Base-by-base conservation (phyloP, 2,888 invertebrate genomes). In the Rhorus exstirpatorius region DNA sequence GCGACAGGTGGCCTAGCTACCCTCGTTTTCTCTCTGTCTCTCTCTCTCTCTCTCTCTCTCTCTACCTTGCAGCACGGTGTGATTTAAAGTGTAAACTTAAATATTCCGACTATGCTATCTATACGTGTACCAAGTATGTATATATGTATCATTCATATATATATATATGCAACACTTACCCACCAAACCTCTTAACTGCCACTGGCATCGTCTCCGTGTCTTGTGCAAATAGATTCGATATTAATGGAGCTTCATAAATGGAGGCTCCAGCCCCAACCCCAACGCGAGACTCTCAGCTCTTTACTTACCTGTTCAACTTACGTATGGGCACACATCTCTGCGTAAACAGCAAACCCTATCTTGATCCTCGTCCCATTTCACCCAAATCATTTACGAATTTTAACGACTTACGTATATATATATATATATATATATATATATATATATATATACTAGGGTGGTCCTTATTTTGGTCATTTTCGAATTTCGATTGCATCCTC, bases 81-180 rank as follows among this genome's bases (percentile, higher is more conserved):
- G 89, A 90, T 90, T 90, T 87, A 88, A 90, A 90, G 89, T 88
- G 90, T 89, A 90, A 90, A 90, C 88, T 90, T 88, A 89, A 90
- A 90, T 90, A 90, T 90, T 89, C 88, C 87, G 86, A 85, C 86
- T 85, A 76, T 24, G 46, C 12, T 63, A 44, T 63, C 3, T 21
- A 46, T 46, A 63, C 26, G 10, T 21, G 21, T 65, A 12, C 19
- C 3, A n/a, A 14, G 60, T 10, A 14, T 38, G 35, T 44, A 19
- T 53, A 7, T 75, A 44, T 35, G 21, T 51, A 35, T 55, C n/a
- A 21, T 21, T 8, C n/a, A 17, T 44, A 31, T 53, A n/a, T 38
- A 35, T 76, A 35, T 67, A 53, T 19, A 26, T 41, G n/a, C n/a
- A n/a, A n/a, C n/a, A n/a, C n/a, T n/a, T 63, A 76, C 58, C 86